phyloP scores from a whole-genome alignment of 1,140 invertebrate genomes.

The Dinoponera quadriceps region DNA sequence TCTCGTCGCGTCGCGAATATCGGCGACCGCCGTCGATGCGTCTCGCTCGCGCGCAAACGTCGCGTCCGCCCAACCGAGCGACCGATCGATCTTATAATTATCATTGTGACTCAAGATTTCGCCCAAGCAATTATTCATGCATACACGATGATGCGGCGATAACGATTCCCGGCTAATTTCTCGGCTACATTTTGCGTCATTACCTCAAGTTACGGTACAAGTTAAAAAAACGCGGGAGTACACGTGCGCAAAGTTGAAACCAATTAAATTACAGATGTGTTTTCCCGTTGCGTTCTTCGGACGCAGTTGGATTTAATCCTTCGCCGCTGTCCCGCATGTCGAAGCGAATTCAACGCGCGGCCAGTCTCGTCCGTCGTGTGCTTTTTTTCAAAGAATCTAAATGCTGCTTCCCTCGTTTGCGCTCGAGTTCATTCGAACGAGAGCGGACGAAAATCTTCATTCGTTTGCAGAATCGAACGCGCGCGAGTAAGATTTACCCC shows the following conservation, averaged over 20 bases:
- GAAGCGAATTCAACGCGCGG: conserved; percentile 35
- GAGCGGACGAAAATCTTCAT: background rate
- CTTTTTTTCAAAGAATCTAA: background rate
- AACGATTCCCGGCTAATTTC: conserved; percentile 47
- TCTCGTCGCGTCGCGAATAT: background rate
- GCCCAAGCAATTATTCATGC: conserved; percentile 20
- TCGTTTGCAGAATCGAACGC: too few relatives aligned
- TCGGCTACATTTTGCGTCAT: conserved; percentile 39
- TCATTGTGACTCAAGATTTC: conserved; percentile 36
- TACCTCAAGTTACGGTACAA: conserved; percentile 46
- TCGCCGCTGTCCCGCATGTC: conserved; percentile 12
- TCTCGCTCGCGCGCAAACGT: background rate
- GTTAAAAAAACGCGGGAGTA: conserved; percentile 42
- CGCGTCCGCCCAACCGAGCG: background rate
- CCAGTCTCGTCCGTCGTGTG: background rate
- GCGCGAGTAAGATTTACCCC: too few relatives aligned
- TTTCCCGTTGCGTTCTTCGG: conserved; percentile 21
- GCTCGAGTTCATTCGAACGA: conserved; percentile 26
- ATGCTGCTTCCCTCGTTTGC: background rate
- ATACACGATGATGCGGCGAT: conserved; percentile 25
- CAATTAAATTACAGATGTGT: conserved; percentile 41
- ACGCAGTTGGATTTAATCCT: conserved; percentile 38
- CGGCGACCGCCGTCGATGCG: background rate
- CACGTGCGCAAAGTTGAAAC: conserved; percentile 36
- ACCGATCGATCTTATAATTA: conserved; percentile 34